Evolutionary conservation across 2,888 invertebrate species (phyloP), one percentile per base, ranked within the genome.

Genomic region (Perizoma flavofasciatum): DNA sequence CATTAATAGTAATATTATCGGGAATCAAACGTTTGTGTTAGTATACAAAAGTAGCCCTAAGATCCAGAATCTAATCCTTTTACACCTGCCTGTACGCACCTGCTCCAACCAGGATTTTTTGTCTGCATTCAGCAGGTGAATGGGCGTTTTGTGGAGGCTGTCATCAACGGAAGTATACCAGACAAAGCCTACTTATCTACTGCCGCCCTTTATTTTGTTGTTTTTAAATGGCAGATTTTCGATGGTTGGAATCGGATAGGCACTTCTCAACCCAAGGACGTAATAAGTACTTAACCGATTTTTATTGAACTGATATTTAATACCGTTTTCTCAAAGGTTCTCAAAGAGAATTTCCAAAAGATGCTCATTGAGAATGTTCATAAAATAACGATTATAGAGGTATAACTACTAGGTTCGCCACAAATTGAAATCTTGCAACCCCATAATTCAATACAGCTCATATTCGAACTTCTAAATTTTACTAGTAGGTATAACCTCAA

Each of bases 71-170:
- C n/a, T 44, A 54, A 59, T 49, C 54, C 53, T 40, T 33, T 39
- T 39, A 43, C 58, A 58, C 58, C 58, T 58, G 58, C 22, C 37
- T 37, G 37, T 22, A 52, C 39, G 49, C 59, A 59, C 59, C 59
- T 59, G 59, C 32, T 9, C 37, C 35, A 51, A 41, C 32, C 52
- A 47, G 32, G 43, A 44, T 55, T n/a, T 45, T 48, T 33, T 22
- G 45, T 47, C 48, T 32, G 37, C 54, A 47, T 39, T 46, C 45
- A 58, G 51, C 59, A 59, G 54, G 59, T 54, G 49, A 41, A 46
- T 54, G 49, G 59, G 59, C 54, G 54, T 45, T 54, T 54, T 59
- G 59, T 59, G 49, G 48, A 59, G 49, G 7, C 11, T 48, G 10
- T 35, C 7, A 32, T 37, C 43, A 41, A 43, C 59, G 59, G 59